Percentiles rank a stretch among this genome's conserved stretches.
phyloP scores from a whole-genome alignment of 2,797 vertebrate species.

The Gymnoscopelus microlampas region DNA sequence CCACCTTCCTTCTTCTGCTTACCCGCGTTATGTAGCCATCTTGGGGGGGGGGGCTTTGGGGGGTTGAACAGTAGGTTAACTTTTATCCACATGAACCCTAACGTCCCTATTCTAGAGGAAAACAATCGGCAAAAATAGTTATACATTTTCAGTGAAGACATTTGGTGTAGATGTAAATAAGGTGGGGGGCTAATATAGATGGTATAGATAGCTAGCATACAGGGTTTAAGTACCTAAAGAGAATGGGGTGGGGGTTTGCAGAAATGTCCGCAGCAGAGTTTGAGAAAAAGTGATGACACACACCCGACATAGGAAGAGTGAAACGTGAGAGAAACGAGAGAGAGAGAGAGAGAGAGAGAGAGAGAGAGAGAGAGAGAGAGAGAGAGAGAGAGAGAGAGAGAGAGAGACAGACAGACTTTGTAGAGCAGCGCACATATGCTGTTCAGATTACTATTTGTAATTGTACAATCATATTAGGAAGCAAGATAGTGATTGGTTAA shows the following conservation, averaged over 20 bases:
- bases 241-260: too few relatives aligned
- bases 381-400: conserved; percentile 24
- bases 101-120: not conserved
- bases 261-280: not conserved
- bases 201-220: too few relatives aligned
- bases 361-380: conserved; percentile 13
- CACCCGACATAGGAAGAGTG: not conserved
- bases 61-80: not conserved
- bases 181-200: too few relatives aligned
- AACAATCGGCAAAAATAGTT: not conserved
- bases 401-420: conserved; percentile 23
- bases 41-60: conserved; percentile 31
- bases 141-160: too few relatives aligned
- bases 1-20: conserved; percentile 78
- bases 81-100: not conserved
- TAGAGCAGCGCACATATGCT: conserved; percentile 59
- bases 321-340: not conserved
- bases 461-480: conserved; percentile 53
- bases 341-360: conserved; percentile 22
- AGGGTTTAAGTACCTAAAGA: too few relatives aligned
- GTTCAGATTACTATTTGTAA: conserved; percentile 20
- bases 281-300: conserved; percentile 11
- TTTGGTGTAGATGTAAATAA: too few relatives aligned
- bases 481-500: conserved; percentile 43
- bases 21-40: conserved; percentile 62